These are phyloP conservation scores for Paraescarpia echinospica DNA, from an alignment of 1,140 invertebrate genomes.

Conservation along the genomic window DNA sequence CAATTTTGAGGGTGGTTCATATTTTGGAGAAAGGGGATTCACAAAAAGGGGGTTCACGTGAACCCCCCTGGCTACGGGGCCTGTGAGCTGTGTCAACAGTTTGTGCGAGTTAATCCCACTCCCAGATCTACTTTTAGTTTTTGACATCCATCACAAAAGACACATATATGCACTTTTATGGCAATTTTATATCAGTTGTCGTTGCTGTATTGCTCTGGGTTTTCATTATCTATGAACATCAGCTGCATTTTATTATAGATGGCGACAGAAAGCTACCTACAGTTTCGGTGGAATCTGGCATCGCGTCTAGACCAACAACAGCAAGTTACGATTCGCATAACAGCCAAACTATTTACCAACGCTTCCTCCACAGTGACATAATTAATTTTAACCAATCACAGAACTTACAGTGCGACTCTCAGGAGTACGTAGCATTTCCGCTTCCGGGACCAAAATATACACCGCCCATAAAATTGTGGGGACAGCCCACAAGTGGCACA, in stretches of 20 bases:
- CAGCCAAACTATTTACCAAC: not conserved
- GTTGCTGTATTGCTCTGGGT: not conserved
- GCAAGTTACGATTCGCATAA: not conserved
- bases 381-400: not conserved
- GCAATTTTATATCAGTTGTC: not conserved
- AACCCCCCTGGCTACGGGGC: too few species aligned
- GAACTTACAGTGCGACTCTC: not conserved
- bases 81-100: too few species aligned
- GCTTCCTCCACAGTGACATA: not conserved
- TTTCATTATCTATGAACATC: not conserved
- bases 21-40: too few species aligned
- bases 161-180: too few species aligned
- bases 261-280: not conserved
- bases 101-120: not conserved
- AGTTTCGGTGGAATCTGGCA: not conserved
- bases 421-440: not conserved
- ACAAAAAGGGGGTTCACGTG: too few species aligned
- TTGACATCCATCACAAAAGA: not conserved
- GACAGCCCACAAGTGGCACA: not conserved
- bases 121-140: not conserved
- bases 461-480: too few species aligned
- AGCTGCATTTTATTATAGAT: not conserved
- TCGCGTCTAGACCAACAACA: not conserved
- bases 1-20: too few species aligned
- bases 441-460: not conserved